Evolutionary conservation across 2,888 invertebrate genomes (phyloP), one percentile per base, ranked within the genome.

Genomic region (Caenorhabditis angaria): DNA sequence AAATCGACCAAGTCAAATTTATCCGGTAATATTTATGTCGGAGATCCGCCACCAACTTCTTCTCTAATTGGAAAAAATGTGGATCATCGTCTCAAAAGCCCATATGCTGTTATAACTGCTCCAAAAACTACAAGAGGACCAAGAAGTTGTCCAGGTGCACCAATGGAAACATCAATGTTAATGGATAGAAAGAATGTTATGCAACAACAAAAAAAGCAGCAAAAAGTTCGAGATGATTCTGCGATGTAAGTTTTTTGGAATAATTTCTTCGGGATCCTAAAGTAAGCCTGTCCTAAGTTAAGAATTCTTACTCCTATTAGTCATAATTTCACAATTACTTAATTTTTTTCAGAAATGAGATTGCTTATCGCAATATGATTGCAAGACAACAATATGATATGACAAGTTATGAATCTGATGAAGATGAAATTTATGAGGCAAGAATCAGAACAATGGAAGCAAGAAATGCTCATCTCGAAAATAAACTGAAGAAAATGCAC

Each of bases 111-210:
- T 18, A 63, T 80, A 5, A 76, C 80, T n/a, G 62, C 51, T 12
- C 77, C 77, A 10, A 80, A 77, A 67, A 73, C 60, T 6, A 69
- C 62, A 3, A 70, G 63, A 75, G 76, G 79, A 1, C 76, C 79
- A n/a, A 58, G 69, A 67, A 77, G 77, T 25, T 80, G 79, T 58
- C 77, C 79, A 3, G 79, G 79, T 50, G 79, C 72, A 4, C 78
- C 78, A 10, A 67, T 78, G 62, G 66, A 71, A 22, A 62, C 67
- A 32, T 18, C 50, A 27, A 27, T 27, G 28, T 57, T 67, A 20
- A 50, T 56, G 10, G 69, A 66, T 56, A 62, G 72, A 4, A 61
- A 66, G 32, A 73, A 74, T 62, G 28, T 70, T 3, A 41, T 51
- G 35, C 28, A 20, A 56, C 14, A 65, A 56, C 28, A 60, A 50